Percentiles rank a stretch among this genome's conserved stretches.
phyloP scores from a whole-genome alignment of 2,113 vertebrate species.

The Vanacampus margaritifer region DNA sequence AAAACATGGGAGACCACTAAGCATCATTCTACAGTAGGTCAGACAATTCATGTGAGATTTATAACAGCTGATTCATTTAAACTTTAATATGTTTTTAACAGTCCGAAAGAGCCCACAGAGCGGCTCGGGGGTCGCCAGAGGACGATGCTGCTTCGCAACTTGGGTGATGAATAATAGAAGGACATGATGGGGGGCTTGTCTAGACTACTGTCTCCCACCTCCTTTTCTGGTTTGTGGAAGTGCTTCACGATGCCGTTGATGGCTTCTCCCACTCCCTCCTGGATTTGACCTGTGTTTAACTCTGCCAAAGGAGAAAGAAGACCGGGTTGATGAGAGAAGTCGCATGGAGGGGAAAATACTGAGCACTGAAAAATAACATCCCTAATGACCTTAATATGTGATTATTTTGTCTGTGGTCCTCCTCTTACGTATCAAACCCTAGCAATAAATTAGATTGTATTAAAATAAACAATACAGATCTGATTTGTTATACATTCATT shows the following conservation, averaged over 20 bases:
- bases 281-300: slow-evolving; percentile 97
- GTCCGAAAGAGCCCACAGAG: slow-evolving; percentile 8
- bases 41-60: background rate
- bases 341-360: background rate
- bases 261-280: slow-evolving; percentile 97
- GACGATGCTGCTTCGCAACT: slow-evolving; percentile 25
- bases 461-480: no score
- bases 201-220: slow-evolving; percentile 79
- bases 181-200: slow-evolving; percentile 44
- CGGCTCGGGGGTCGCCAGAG: slow-evolving; percentile 18
- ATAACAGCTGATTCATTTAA: background rate
- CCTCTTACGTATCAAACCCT: no score
- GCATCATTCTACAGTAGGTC: background rate
- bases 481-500: no score
- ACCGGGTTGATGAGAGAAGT: background rate
- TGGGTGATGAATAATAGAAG: slow-evolving; percentile 63
- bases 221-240: slow-evolving; percentile 98
- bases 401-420: no score
- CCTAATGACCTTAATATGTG: no score
- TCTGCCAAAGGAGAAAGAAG: slow-evolving; percentile 70
- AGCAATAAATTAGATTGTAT: no score
- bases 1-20: slow-evolving; percentile 2
- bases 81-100: slow-evolving; percentile 11
- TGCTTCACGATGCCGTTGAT: slow-evolving; percentile 99
- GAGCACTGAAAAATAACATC: no score